Evolutionary conservation across 2,113 vertebrate species (phyloP).

Genomic region (human (Homo sapiens)): DNA sequence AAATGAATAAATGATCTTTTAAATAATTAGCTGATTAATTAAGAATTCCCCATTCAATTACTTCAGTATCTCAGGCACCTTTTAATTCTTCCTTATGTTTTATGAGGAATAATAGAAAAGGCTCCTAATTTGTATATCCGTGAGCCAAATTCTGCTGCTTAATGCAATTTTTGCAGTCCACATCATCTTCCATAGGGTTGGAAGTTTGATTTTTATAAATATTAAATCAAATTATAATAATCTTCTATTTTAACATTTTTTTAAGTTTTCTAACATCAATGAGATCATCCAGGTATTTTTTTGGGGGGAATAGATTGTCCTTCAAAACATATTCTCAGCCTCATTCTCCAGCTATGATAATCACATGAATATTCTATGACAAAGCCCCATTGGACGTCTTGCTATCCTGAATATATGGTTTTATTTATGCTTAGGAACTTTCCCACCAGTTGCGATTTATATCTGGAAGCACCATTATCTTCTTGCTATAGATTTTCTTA

Average conservation of each 20-base stretch:
- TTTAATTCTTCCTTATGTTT: background rate
- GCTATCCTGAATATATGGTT: background rate
- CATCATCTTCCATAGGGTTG: background rate
- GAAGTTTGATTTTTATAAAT: background rate
- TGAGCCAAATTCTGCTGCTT: background rate
- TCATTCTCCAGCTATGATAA: background rate
- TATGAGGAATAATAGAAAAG: background rate
- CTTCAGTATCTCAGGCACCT: background rate
- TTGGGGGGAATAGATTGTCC: accelerated
- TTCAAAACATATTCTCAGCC: background rate
- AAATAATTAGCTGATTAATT: background rate
- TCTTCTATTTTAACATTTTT: background rate
- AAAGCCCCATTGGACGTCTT: background rate
- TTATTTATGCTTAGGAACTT: background rate
- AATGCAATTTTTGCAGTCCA: accelerated
- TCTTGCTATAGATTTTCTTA: background rate
- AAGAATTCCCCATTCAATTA: background rate
- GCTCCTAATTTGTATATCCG: background rate
- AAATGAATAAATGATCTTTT: background rate
- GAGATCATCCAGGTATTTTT: background rate
- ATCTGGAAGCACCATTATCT: background rate
- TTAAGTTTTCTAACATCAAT: background rate
- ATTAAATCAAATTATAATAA: background rate
- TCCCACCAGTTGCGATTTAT: background rate
- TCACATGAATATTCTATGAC: accelerated